Evolutionary conservation across 37 sponge, comb jelly and placozoan genomes (phyloP), one percentile per base, ranked within the genome.

Genomic region (Diacarnus erythraeanus): DNA sequence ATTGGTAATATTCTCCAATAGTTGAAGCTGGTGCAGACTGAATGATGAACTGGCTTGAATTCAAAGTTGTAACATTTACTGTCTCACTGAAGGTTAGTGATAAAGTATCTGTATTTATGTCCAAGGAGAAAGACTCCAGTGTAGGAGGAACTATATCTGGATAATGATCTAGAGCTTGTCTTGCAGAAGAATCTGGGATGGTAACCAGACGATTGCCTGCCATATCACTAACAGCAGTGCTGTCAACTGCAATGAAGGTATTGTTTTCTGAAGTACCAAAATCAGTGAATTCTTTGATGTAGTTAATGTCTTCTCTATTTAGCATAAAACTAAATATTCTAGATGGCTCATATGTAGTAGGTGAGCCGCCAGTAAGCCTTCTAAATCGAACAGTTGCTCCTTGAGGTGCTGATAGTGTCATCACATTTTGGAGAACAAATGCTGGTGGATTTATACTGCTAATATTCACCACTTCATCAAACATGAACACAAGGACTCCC

Each of bases 381-480:
- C 65, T 36, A 20, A 40, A 42, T 22, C 29, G 18, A n/a, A n/a
- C n/a, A n/a, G n/a, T n/a, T n/a, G n/a, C n/a, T n/a, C n/a, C n/a
- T 15, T 3, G 3, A 40, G 59, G 58, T 56, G 42, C 47, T 30
- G 57, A 27, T 58, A 68, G n/a, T 2, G 26, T 66, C 15, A 54
- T 20, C 1, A 76, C 65, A 80, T 80, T 86, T 40, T 92, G 92
- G 35, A 92, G 54, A 0, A 76, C 64, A 38, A 92, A 60, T 0
- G 69, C 77, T n/a, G 47, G 54, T 1, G 89, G 86, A 61, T 77
- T 57, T 18, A 92, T 85, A 0, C 81, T 57, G 33, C 72, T 74
- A 8, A 84, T 70, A 77, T 91, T 92, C 56, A 95, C 92, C 43
- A 78, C 84, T 42, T 95, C 92, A 76, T 65, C 80, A 59, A 95